A percentile compares a stretch with the other conserved stretches of the same genome.
These are phyloP conservation scores for Coranthus polyacanthus DNA, from an alignment of 2,797 vertebrate genomes.

Conservation along the genomic window DNA sequence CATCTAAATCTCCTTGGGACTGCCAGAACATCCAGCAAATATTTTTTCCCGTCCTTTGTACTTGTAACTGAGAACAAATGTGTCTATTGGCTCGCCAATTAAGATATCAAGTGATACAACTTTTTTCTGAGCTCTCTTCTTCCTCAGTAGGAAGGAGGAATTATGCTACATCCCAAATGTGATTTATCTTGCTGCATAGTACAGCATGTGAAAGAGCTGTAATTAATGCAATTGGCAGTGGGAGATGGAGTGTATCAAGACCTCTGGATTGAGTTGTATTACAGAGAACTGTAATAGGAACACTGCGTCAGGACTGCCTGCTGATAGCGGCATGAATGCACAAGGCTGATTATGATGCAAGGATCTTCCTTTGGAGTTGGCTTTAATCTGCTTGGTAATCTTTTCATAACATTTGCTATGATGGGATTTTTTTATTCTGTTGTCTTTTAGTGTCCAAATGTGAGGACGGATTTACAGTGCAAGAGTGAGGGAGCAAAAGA, in stretches of 20 bases:
- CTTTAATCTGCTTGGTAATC: conserved; percentile 68
- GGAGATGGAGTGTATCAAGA: conserved; percentile 50
- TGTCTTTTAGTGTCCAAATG: conserved; percentile 40
- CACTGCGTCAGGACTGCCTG: conserved; percentile 32
- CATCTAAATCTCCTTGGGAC: too few relatives aligned
- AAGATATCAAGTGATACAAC: conserved; percentile 51
- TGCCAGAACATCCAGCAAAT: conserved; percentile 17
- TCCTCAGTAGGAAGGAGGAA: conserved; percentile 53
- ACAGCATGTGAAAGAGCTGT: conserved; percentile 34
- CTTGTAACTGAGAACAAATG: conserved; percentile 46
- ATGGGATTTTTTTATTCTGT: conserved; percentile 25
- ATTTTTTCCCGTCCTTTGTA: conserved; percentile 13
- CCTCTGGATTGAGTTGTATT: conserved; percentile 56
- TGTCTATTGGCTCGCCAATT: conserved; percentile 50
- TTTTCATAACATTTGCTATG: conserved; percentile 51
- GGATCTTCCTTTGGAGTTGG: conserved; percentile 51
- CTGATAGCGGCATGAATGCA: conserved; percentile 43
- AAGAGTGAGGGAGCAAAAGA: conserved; percentile 18
- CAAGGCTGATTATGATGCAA: conserved; percentile 52
- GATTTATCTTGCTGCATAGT: conserved; percentile 47
- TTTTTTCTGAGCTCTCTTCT: conserved; percentile 20
- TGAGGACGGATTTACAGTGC: conserved; percentile 44
- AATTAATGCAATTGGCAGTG: conserved; percentile 54
- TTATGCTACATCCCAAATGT: conserved; percentile 50
- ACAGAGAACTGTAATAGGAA: conserved; percentile 56